Evolutionary conservation across 2,888 invertebrate species (phyloP).

Genomic region (Escarpia spicata): DNA sequence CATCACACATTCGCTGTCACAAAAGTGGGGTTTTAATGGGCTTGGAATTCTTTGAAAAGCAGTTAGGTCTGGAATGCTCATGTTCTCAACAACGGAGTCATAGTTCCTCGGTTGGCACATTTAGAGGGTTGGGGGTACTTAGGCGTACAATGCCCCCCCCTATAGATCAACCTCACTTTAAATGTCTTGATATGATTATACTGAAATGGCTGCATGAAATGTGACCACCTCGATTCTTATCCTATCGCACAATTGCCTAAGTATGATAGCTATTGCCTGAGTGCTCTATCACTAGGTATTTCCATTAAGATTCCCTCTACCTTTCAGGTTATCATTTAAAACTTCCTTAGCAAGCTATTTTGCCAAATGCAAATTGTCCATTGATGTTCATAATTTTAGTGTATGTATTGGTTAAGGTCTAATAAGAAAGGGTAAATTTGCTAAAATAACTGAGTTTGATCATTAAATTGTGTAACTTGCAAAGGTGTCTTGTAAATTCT

Average conservation of each 20-base stretch:
- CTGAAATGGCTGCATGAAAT: not conserved
- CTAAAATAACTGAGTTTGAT: too few species aligned
- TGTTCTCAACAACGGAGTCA: not conserved
- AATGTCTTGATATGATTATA: not conserved
- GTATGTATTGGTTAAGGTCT: too few species aligned
- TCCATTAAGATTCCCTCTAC: not conserved
- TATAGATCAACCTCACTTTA: not conserved
- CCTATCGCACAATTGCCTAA: not conserved
- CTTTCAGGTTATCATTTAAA: not conserved
- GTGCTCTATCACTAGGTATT: not conserved
- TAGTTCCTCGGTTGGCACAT: not conserved
- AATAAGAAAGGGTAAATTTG: too few species aligned
- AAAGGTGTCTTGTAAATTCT: too few species aligned
- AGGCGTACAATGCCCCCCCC: not conserved
- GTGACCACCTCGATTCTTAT: not conserved
- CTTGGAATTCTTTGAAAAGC: constrained; percentile 1
- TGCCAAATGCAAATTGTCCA: not conserved
- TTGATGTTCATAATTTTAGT: too few species aligned
- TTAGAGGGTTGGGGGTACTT: not conserved
- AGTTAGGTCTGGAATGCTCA: not conserved
- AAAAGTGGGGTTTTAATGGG: not conserved
- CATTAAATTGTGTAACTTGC: too few species aligned
- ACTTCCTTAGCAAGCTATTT: not conserved
- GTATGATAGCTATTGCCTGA: not conserved
- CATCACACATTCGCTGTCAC: not conserved